These are phyloP conservation scores for Atherinomorus stipes DNA, from an alignment of 2,113 vertebrate genomes.

Conservation along the genomic window DNA sequence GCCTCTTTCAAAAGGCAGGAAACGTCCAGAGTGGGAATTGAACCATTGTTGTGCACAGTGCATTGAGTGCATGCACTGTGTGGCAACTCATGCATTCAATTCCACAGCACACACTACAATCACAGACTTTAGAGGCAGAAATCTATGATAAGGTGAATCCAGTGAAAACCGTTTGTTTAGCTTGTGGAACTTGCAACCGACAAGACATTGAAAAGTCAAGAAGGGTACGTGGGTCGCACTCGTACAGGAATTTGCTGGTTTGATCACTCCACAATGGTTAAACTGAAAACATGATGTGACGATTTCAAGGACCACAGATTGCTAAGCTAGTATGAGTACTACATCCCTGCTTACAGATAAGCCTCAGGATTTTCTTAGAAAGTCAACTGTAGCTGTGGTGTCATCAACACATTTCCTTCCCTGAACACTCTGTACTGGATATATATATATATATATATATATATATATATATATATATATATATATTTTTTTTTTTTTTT, in stretches of 20 bases:
- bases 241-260: not conserved
- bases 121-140: too few relatives aligned
- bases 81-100: not conserved
- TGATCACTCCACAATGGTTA: not conserved
- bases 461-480: too few relatives aligned
- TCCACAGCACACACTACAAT: not conserved
- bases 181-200: too few relatives aligned
- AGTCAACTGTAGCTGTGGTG: not conserved
- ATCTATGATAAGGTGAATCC: too few relatives aligned
- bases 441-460: too few relatives aligned
- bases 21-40: slow-evolving; percentile 34
- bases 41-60: slow-evolving; percentile 3
- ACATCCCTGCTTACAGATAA: slow-evolving; percentile 46
- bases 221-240: too few relatives aligned
- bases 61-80: not conserved
- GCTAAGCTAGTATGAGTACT: slow-evolving; percentile 24
- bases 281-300: not conserved
- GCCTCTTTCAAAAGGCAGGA: slow-evolving; percentile 33
- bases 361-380: slow-evolving; percentile 38
- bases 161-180: too few relatives aligned
- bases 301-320: slow-evolving; percentile 6
- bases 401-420: not conserved
- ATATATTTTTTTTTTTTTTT: too few relatives aligned
- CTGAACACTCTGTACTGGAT: too few relatives aligned
- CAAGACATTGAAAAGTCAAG: too few relatives aligned